Evolutionary conservation across 2,113 vertebrate genomes (phyloP).

Genomic region (Gymnorhina tibicen): DNA sequence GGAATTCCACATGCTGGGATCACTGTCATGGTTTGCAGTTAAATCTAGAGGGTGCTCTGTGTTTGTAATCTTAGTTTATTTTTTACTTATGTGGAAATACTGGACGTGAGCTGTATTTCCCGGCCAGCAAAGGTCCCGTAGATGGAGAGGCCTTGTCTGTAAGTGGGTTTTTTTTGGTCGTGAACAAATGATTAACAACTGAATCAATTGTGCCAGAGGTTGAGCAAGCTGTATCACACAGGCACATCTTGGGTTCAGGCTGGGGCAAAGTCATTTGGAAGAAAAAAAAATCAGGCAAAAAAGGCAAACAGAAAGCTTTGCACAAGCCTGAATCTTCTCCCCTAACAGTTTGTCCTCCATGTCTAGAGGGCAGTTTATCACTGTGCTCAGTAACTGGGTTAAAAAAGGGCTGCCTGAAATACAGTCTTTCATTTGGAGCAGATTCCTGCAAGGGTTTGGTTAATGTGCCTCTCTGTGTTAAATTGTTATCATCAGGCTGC

Average conservation of each 20-base stretch:
- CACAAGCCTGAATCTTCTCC: not conserved
- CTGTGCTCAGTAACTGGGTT: not conserved
- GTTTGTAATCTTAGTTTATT: not conserved
- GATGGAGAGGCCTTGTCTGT: not conserved
- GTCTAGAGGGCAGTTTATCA: not conserved
- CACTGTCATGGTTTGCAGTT: not conserved
- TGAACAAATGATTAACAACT: slow-evolving; percentile 70
- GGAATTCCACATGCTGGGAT: not conserved
- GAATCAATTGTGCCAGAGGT: slow-evolving; percentile 57
- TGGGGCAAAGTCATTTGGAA: not conserved
- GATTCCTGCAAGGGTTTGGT: not conserved
- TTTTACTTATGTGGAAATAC: not conserved
- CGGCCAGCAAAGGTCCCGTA: fast-evolving
- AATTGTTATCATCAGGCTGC: not conserved
- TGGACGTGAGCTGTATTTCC: not conserved
- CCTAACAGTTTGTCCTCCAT: not conserved
- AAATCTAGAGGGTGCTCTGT: not conserved
- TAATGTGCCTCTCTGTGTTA: not conserved
- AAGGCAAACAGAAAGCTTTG: not conserved
- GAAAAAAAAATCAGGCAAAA: not conserved
- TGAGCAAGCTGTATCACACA: slow-evolving; percentile 5
- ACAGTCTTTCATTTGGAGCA: not conserved
- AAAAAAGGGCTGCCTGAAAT: not conserved
- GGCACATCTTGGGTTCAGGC: not conserved
- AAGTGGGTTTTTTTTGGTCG: not conserved